These are phyloP conservation scores for Medauroidea extradentata DNA, from an alignment of 1,140 invertebrate species.

Conservation along the genomic window DNA sequence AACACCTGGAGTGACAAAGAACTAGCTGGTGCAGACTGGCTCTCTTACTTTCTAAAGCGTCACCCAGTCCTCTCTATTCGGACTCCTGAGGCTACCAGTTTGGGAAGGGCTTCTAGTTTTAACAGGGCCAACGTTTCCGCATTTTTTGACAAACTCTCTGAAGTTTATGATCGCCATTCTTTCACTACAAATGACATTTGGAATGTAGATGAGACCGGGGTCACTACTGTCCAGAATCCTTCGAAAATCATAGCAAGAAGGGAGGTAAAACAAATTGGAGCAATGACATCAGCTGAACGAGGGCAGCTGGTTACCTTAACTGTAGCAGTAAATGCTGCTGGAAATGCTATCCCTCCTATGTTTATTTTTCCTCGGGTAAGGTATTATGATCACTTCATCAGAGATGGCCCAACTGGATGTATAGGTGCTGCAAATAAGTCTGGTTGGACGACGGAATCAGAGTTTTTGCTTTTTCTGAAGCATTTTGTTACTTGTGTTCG, in stretches of 20 bases:
- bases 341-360: slow-evolving; percentile 37
- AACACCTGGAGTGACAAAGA: no score
- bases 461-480: slow-evolving; percentile 29
- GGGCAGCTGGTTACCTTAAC: slow-evolving; percentile 41
- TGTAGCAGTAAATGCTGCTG: slow-evolving; percentile 37
- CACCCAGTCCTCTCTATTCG: neutral
- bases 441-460: slow-evolving; percentile 41
- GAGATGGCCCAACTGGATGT: slow-evolving; percentile 36
- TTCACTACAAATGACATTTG: slow-evolving; percentile 24
- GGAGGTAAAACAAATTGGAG: slow-evolving; percentile 38
- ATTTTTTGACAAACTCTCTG: slow-evolving; percentile 6
- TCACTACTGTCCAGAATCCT: slow-evolving; percentile 37
- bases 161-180: neutral
- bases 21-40: slow-evolving; percentile 3
- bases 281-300: slow-evolving; percentile 34
- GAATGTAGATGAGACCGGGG: slow-evolving; percentile 43
- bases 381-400: slow-evolving; percentile 27
- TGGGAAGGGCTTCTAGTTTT: neutral
- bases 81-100: slow-evolving; percentile 4
- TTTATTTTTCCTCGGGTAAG: slow-evolving; percentile 41
- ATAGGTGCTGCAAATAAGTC: slow-evolving; percentile 36
- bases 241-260: slow-evolving; percentile 32
- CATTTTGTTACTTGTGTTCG: slow-evolving; percentile 33
- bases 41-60: slow-evolving; percentile 1
- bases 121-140: neutral